Evolutionary conservation across 2,797 vertebrate genomes (phyloP).

Genomic region (Lycodopsis pacificus): DNA sequence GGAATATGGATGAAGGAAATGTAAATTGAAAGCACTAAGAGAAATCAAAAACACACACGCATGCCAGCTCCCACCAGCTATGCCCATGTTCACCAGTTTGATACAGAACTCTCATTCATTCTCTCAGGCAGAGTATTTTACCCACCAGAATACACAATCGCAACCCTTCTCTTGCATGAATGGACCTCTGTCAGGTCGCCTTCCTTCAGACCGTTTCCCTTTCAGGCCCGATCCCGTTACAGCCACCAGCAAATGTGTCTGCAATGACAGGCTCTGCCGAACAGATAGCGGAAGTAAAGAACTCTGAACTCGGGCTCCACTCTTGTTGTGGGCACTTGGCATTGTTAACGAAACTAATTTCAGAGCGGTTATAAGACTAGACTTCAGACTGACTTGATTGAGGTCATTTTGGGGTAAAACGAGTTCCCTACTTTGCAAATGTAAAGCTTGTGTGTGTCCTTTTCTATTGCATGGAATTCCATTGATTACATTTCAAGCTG

Average conservation of each 20-base stretch:
- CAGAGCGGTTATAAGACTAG: not conserved
- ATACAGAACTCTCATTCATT: conserved; percentile 71
- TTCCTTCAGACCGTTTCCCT: conserved; percentile 23
- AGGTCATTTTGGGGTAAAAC: conserved; percentile 9
- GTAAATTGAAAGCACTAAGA: not conserved
- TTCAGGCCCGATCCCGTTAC: conserved; percentile 34
- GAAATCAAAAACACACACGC: not conserved
- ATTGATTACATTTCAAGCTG: not conserved
- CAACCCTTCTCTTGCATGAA: conserved; percentile 71
- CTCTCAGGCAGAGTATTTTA: conserved; percentile 46
- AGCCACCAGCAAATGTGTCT: conserved; percentile 25
- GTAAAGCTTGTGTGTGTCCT: not conserved
- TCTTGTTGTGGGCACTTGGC: not conserved
- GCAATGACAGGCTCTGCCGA: not conserved
- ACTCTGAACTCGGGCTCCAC: not conserved
- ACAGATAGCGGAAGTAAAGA: not conserved
- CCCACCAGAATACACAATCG: conserved; percentile 73
- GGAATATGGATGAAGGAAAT: not conserved
- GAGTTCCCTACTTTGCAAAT: not conserved
- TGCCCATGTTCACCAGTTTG: conserved; percentile 35
- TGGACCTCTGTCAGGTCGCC: conserved; percentile 66
- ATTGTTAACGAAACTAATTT: not conserved
- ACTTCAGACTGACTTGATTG: not conserved
- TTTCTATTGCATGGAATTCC: not conserved
- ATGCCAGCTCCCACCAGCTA: conserved; percentile 17